Base-by-base conservation (phyloP, 2,797 vertebrate species). In the Enteromius treurensis region DNA sequence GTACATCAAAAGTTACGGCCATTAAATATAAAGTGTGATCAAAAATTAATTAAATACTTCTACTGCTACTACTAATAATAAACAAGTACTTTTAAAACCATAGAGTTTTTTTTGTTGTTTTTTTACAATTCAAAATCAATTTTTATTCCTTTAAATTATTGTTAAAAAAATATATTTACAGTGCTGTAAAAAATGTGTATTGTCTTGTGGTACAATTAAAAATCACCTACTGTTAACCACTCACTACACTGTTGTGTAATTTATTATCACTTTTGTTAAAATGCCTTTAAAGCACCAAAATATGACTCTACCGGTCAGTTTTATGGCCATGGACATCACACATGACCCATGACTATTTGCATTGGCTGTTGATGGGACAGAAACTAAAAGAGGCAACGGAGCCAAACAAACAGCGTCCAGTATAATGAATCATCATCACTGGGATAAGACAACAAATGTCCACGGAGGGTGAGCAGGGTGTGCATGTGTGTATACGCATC, bases 371-470 rank as follows among this genome's bases (percentile, higher is more conserved):
- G 23, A 29, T 53, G n/a, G 34, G 34, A 55, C 23, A 45, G 47
- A 55, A 76, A 68, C 15, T 55, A 34, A 55, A 82, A 42, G 2
- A 73, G 21, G 11, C 53, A 6, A 64, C 26, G 23, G 29, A 81
- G 26, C 40, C 68, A 82, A 75, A 82, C 42, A 75, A 75, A 65
- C 19, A 55, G 62, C 5, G 1, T 53, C 58, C 32, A 21, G 19
- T 51, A n/a, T 75, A 76, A 67, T 76, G 23, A 82, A 82, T 82
- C 80, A 67, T 76, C 73, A 65, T 55, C 71, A 42, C 47, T 45
- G 23, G 37, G 64, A 47, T 51, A 69, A 58, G 49, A 40, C 73
- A 60, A 60, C 29, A 77, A 67, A 77, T 81, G 23, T 9, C 42
- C n/a, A 67, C 5, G 9, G 15, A 34, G 58, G 14, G 29, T 77